These are phyloP conservation scores for Pammene fasciana DNA, from an alignment of 2,888 invertebrate species.

Conservation along the genomic window DNA sequence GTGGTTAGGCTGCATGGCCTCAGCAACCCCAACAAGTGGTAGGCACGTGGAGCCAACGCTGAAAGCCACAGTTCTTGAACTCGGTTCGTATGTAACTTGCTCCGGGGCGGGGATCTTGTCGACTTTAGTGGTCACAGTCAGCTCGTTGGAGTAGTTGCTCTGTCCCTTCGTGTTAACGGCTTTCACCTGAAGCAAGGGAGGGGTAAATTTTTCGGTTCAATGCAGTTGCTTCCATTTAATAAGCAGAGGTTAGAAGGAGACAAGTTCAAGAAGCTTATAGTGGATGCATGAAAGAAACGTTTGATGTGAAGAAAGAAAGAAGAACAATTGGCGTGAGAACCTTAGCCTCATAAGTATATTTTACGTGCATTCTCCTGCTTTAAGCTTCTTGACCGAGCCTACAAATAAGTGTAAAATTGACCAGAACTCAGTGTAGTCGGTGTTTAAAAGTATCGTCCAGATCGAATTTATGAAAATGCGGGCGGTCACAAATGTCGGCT, in stretches of 20 bases:
- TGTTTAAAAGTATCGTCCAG: too few species aligned
- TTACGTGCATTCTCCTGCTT: too few species aligned
- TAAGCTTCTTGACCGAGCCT: too few species aligned
- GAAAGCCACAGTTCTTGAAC: conserved; percentile 89
- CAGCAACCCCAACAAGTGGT: conserved; percentile 89
- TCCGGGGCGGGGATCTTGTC: conserved; percentile 92
- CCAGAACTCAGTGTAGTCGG: too few species aligned
- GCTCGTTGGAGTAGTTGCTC: conserved; percentile 93
- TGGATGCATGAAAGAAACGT: too few species aligned
- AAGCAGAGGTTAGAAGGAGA: too few species aligned
- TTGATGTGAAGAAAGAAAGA: too few species aligned
- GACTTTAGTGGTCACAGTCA: conserved; percentile 91
- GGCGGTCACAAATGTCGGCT: neutral
- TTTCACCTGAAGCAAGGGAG: conserved; percentile 85
- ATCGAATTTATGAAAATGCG: neutral
- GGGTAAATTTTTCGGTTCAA: neutral
- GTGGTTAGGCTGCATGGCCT: conserved; percentile 77
- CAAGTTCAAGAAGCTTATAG: too few species aligned
- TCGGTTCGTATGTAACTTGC: conserved; percentile 92
- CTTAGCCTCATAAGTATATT: too few species aligned
- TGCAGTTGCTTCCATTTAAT: neutral
- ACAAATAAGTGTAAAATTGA: too few species aligned
- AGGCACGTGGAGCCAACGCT: conserved; percentile 91
- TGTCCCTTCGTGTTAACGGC: conserved; percentile 94
- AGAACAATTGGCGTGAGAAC: too few species aligned